Percentiles rank a stretch among this genome's conserved stretches.
Conservation (phyloP, 2,113 vertebrate species). For the Solea solea region DNA sequence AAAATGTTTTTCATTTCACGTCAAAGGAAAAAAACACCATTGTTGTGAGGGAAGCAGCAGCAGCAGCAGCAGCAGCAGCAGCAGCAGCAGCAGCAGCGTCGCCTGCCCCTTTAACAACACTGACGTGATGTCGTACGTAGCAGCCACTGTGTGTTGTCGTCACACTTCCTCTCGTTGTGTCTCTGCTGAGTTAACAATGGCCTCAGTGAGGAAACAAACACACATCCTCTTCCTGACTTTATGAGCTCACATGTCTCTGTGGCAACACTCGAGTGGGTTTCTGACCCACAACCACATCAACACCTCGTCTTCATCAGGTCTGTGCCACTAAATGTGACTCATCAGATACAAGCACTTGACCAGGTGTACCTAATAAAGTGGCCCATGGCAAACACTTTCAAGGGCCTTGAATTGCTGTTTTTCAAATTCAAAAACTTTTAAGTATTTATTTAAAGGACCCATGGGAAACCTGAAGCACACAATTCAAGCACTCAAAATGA, state of each 20-base stretch:
- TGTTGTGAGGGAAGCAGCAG: conserved; percentile 22
- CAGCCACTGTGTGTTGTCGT: background rate
- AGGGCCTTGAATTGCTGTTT: too few relatives aligned
- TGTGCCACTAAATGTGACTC: too few relatives aligned
- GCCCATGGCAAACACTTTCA: too few relatives aligned
- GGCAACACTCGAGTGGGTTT: conserved; percentile 18
- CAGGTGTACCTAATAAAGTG: too few relatives aligned
- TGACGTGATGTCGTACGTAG: background rate
- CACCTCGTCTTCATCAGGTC: too few relatives aligned
- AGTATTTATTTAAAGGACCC: too few relatives aligned
- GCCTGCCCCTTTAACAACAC: conserved; percentile 7
- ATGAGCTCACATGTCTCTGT: conserved; percentile 16
- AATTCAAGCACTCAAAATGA: too few relatives aligned
- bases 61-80: too few relatives aligned
- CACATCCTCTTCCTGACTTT: conserved; percentile 69
- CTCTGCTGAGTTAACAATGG: conserved; percentile 59
- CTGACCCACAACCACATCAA: too few relatives aligned
- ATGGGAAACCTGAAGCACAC: too few relatives aligned
- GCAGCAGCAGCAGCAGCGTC: conserved; percentile 33
- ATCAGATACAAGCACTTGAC: too few relatives aligned
- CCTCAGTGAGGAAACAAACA: conserved; percentile 58
- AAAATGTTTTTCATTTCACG: background rate
- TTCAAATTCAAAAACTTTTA: too few relatives aligned
- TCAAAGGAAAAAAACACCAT: conserved; percentile 6
- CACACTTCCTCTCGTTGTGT: conserved; percentile 9